phyloP scores from a whole-genome alignment of 2,888 invertebrate genomes.

The Polymixis lichenea region DNA sequence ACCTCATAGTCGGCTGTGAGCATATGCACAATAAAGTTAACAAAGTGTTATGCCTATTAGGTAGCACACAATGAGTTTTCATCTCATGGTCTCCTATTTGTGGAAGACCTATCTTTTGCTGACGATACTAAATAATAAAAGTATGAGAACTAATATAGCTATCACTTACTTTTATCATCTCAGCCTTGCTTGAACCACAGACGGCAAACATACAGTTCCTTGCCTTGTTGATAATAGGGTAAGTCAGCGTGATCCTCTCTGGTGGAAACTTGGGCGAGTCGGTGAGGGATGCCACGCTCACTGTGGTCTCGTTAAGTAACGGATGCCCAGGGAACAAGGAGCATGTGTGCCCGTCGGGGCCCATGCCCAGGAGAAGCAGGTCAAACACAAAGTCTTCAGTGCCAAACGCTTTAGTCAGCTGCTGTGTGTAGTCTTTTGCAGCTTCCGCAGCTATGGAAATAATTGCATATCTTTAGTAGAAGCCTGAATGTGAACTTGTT shows the following conservation, averaged over 20 bases:
- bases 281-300: constrained; percentile 95
- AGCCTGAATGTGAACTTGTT: background rate
- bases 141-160: background rate
- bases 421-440: constrained; percentile 93
- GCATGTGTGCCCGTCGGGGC: constrained; percentile 99
- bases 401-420: constrained; percentile 91
- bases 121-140: background rate
- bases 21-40: too few relatives aligned
- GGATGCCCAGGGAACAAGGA: constrained; percentile 97
- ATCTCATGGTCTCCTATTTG: too few relatives aligned
- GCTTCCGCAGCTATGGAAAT: constrained; percentile 92
- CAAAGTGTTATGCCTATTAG: too few relatives aligned
- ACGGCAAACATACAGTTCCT: constrained; percentile 95
- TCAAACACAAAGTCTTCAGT: constrained; percentile 93
- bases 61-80: too few relatives aligned
- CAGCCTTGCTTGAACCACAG: constrained; percentile 96
- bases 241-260: constrained; percentile 96
- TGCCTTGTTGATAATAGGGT: constrained; percentile 97
- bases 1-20: background rate
- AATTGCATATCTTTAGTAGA: background rate
- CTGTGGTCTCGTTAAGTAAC: constrained; percentile 90
- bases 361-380: constrained; percentile 97
- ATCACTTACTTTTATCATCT: constrained; percentile 94
- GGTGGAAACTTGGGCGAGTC: constrained; percentile 99
- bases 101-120: too few relatives aligned